phyloP scores from a whole-genome alignment of 2,888 invertebrate species.

The Pammene aurita region DNA sequence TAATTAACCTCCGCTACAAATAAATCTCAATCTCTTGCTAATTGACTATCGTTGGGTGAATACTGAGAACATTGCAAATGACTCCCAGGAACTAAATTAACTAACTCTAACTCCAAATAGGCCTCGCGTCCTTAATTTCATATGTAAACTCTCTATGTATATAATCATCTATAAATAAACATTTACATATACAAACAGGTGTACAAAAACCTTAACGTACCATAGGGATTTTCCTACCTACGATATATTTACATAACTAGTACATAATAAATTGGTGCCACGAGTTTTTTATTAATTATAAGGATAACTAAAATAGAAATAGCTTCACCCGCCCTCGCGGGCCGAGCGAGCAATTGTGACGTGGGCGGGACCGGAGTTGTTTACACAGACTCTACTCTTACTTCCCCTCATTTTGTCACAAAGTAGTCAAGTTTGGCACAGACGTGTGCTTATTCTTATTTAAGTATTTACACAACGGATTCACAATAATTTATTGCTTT shows the following conservation, averaged over 20 bases:
- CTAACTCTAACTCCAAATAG: slow-evolving; percentile 67
- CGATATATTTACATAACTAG: slow-evolving; percentile 63
- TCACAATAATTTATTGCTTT: slow-evolving; percentile 76
- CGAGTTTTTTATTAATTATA: slow-evolving; percentile 46
- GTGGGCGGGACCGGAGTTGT: not conserved
- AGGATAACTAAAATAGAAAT: slow-evolving; percentile 44
- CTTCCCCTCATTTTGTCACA: slow-evolving; percentile 50
- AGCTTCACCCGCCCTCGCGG: slow-evolving; percentile 38
- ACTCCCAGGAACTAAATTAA: slow-evolving; percentile 74
- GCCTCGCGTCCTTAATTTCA: slow-evolving; percentile 60
- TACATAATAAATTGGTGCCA: slow-evolving; percentile 64
- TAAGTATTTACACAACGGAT: slow-evolving; percentile 70
- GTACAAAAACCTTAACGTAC: slow-evolving; percentile 74
- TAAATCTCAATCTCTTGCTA: slow-evolving; percentile 79
- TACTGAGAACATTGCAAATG: slow-evolving; percentile 65
- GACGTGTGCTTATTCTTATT: slow-evolving; percentile 66
- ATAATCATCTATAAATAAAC: slow-evolving; percentile 74
- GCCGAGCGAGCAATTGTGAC: slow-evolving; percentile 10
- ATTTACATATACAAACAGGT: slow-evolving; percentile 80
- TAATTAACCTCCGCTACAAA: slow-evolving; percentile 70
- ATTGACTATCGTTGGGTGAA: slow-evolving; percentile 84
- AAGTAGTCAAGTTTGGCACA: slow-evolving; percentile 69
- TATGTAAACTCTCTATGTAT: slow-evolving; percentile 67
- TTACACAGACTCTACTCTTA: slow-evolving; percentile 2
- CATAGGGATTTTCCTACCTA: slow-evolving; percentile 70